Percentiles rank a stretch among this genome's conserved stretches.
These are phyloP conservation scores for Darevskia nairensis DNA, from an alignment of 2,797 vertebrate genomes.

Conservation along the genomic window DNA sequence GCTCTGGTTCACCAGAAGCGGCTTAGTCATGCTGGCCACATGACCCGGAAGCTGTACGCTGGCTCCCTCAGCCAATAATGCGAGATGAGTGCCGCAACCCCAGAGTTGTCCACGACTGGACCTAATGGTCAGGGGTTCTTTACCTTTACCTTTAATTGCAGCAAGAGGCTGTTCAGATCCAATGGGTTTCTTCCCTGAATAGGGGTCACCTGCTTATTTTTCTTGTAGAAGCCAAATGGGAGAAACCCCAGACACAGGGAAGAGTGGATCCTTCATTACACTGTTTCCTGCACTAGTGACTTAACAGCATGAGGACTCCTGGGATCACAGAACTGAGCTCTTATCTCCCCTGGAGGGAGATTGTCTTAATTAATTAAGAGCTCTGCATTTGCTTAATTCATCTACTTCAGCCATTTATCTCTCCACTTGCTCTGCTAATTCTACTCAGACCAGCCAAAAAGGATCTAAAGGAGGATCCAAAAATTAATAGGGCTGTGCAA, in stretches of 20 bases:
- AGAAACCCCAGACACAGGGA: rapidly evolving
- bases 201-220: not conserved
- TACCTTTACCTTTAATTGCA: not conserved
- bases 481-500: no score
- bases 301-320: not conserved
- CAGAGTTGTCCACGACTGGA: no score
- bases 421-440: not conserved
- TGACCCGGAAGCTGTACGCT: no score
- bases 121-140: no score
- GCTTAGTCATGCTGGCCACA: no score
- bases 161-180: not conserved
- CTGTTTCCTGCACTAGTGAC: not conserved
- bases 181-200: not conserved
- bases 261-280: not conserved
- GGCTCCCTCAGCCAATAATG: no score
- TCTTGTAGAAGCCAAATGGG: not conserved
- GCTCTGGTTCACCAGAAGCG: no score
- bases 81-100: no score
- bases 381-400: not conserved
- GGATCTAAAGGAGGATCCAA: no score
- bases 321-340: not conserved
- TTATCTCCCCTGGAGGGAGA: not conserved
- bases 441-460: not conserved
- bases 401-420: not conserved
- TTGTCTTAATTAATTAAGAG: not conserved